Base-by-base conservation (phyloP, 2,888 invertebrate genomes). In the Athalia rosae region DNA sequence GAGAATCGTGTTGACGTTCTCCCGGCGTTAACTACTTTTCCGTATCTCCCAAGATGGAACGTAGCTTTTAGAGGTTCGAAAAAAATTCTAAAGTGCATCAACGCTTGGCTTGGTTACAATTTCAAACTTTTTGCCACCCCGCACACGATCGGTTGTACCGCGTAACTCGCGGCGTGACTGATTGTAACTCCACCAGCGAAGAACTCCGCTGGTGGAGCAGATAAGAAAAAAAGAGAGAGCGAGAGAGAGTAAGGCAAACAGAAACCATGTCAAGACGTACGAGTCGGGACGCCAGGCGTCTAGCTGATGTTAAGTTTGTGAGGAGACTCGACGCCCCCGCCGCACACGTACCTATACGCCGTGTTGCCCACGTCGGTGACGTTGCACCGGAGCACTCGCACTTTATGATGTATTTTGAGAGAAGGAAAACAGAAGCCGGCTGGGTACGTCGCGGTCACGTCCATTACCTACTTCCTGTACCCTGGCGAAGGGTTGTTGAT, bases 401-500 rank as follows among this genome's bases (percentile, higher is more conserved):
- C 63, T 66, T 77, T 71, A 77, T 61, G 69, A 77, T 77, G 66
- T 77, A 71, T 77, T 71, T 77, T 59, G 77, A 77, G 77, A 71
- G 67, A 76, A 53, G 76, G 76, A 66, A 78, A 67, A 63, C 62
- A 64, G 76, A 78, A 69, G 76, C 71, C 77, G 76, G 58, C 62
- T 59, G 78, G 77, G 78, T 77, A 78, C 77, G 77, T 79, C 80
- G 80, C 82, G 81, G 81, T 80, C 83, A 84, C 81, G 80, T 78
- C 83, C 83, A 83, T 84, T 84, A 84, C 84, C 81, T 84, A 84
- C 83, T 79, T 79, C 66, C 81, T 83, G 80, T 83, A 79, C 81
- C 77, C 73, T 81, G 80, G 80, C 83, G 83, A 84, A 83, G 81
- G 82, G 84, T 84, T 80, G 84, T 80, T 80, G 77, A 79, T 76